Percentiles rank a stretch among this genome's conserved stretches.
These are phyloP conservation scores for Acanthopagrus latus DNA, from an alignment of 2,797 vertebrate genomes.

Conservation along the genomic window DNA sequence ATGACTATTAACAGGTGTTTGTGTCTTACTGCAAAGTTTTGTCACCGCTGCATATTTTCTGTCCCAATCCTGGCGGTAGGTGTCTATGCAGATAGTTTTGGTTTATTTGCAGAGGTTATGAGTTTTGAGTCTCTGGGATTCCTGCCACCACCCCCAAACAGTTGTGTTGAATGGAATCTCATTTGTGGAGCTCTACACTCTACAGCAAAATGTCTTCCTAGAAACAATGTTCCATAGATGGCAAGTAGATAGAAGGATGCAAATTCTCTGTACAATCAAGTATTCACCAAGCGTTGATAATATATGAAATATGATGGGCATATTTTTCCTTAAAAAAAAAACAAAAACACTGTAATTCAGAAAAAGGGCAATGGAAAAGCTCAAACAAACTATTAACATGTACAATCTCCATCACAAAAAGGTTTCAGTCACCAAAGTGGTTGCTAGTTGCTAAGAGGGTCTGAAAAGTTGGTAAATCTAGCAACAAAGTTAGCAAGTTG, in stretches of 20 bases:
- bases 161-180: not conserved
- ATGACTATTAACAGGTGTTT: not conserved
- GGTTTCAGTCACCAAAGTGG: no score
- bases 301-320: no score
- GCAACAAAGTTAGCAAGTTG: no score
- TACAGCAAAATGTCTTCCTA: not conserved
- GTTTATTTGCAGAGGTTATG: not conserved
- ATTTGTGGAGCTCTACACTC: not conserved
- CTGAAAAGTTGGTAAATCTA: no score
- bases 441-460: no score
- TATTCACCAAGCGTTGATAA: no score
- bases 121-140: not conserved
- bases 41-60: slow-evolving; percentile 2
- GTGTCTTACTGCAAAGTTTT: not conserved
- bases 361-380: no score
- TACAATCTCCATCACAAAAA: no score
- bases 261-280: no score
- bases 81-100: not conserved
- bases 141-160: not conserved
- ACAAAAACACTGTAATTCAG: no score
- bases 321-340: no score
- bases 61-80: not conserved
- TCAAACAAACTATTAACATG: no score
- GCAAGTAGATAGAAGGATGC: not conserved
- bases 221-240: not conserved